Base-by-base conservation (phyloP, 2,888 invertebrate species). In the Fabriciana adippe region DNA sequence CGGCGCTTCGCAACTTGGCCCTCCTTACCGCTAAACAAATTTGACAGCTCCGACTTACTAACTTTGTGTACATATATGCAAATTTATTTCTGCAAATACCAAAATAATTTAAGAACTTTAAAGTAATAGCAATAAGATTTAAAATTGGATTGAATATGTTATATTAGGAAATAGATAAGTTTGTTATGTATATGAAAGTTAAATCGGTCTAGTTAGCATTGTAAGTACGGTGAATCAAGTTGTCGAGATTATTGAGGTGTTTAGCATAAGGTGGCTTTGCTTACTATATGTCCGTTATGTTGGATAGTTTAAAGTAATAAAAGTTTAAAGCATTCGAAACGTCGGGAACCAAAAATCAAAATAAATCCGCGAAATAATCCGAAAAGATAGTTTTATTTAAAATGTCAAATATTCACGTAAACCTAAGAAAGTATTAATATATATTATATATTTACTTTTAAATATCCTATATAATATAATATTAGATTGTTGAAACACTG, bases 11-110 rank as follows among this genome's bases (percentile, higher is more conserved):
- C 83, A 87, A 89, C 89, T 88, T 90, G 85, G 84, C 87, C 82
- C 83, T 87, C 88, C 88, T 86, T 87, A 87, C 91, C 90, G 86
- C 92, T 92, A 89, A 91, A 91, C 92, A 92, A 92, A 92, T 92
- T 91, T 92, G 92, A 92, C 92, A 91, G 92, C 90, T 88, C 82
- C 80, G 89, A 91, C 85, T 92, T 91, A 87, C 83, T 80, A 89
- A 91, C 89, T 90, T 90, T 85, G 84, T 83, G 85, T 83, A 86
- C 83, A 84, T 79, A 80, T 80, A 78, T 78, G 79, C 85, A 82
- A 86, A 82, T 69, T 79, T 87, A 75, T 66, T 68, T 70, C 68
- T 76, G 71, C 73, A 47, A 56, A 51, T 21, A 26, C n/a, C 13
- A 50, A 66, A 60, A 66, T 66, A 35, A 45, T 48, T 21, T 15